A percentile compares a stretch with the other conserved stretches of the same genome.
Evolutionary conservation across 2,113 vertebrate species (phyloP).

Genomic region (Psophia crepitans): DNA sequence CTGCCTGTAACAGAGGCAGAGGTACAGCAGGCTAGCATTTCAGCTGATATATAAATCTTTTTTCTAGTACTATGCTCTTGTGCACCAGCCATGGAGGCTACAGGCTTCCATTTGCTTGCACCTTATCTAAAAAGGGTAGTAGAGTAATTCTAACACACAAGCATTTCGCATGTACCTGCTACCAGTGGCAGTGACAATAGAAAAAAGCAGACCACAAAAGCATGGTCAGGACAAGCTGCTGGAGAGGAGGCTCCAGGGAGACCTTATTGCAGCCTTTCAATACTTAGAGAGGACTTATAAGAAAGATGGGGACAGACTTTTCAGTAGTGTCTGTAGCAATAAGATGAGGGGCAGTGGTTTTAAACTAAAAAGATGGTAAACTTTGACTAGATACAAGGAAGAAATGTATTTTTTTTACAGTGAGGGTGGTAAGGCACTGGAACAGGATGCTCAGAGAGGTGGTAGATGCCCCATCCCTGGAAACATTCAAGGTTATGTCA

Average conservation of each 20-base stretch:
- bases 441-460: not conserved
- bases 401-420: not conserved
- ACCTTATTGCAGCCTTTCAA: no score
- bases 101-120: not conserved
- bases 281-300: no score
- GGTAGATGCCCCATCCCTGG: not conserved
- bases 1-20: not conserved
- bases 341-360: not conserved
- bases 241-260: not conserved
- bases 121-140: not conserved
- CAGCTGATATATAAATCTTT: not conserved
- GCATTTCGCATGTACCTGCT: not conserved
- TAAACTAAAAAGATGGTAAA: not conserved
- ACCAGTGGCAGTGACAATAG: not conserved
- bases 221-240: not conserved
- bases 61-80: not conserved
- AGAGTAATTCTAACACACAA: not conserved
- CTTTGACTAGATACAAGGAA: not conserved
- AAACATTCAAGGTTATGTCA: not conserved
- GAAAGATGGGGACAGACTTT: not conserved
- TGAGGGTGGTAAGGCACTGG: not conserved
- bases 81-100: not conserved
- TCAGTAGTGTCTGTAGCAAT: not conserved
- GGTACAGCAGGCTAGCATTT: not conserved
- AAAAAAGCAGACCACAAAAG: not conserved